These are phyloP conservation scores for Lutraria rhynchaena DNA, from an alignment of 1,140 invertebrate genomes.

Conservation along the genomic window DNA sequence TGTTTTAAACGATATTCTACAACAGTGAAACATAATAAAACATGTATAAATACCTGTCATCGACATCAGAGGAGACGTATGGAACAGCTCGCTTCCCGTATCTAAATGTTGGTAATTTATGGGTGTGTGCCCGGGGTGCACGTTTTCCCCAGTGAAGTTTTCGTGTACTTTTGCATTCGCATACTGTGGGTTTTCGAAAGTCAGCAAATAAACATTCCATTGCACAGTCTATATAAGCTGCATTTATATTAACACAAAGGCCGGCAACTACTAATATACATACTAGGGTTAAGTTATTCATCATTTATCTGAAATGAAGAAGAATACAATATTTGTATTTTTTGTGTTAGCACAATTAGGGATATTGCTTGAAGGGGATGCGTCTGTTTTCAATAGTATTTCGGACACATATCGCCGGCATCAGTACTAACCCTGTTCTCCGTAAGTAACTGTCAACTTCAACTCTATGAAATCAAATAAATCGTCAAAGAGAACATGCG, in stretches of 20 bases:
- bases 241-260: slow-evolving; percentile 27
- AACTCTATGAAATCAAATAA: too few relatives aligned
- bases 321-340: too few relatives aligned
- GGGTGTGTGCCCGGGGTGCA: slow-evolving; percentile 17
- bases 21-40: not conserved
- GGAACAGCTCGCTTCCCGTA: slow-evolving; percentile 42
- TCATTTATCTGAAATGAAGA: too few relatives aligned
- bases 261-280: slow-evolving; percentile 39
- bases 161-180: slow-evolving; percentile 34
- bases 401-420: too few relatives aligned
- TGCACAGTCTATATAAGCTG: slow-evolving; percentile 50
- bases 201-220: slow-evolving; percentile 57
- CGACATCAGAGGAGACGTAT: slow-evolving; percentile 15
- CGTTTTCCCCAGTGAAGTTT: slow-evolving; percentile 55
- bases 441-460: too few relatives aligned
- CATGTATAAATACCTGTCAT: not conserved
- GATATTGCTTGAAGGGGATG: too few relatives aligned
- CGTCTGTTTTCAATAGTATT: too few relatives aligned
- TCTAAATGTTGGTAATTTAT: slow-evolving; percentile 39
- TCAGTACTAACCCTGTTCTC: too few relatives aligned
- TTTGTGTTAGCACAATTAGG: too few relatives aligned
- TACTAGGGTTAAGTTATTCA: not conserved
- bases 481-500: too few relatives aligned
- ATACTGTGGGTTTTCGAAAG: slow-evolving; percentile 37
- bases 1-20: too few relatives aligned